These are phyloP conservation scores for Tridacna crocea DNA, from an alignment of 2,888 invertebrate species.

Conservation along the genomic window DNA sequence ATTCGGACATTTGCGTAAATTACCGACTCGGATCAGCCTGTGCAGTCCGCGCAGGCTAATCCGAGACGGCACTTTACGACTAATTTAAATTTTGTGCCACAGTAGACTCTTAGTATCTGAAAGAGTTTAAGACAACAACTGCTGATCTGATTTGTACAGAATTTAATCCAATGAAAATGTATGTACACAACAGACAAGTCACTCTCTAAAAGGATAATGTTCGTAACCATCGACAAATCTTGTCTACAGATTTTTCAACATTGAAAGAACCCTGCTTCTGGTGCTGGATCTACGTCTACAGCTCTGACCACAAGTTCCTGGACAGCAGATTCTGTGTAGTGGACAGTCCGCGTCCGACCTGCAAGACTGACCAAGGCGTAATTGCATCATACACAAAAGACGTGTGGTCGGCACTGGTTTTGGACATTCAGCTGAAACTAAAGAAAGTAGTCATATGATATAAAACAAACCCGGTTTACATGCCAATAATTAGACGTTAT, in stretches of 20 bases:
- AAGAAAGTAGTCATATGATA: background rate
- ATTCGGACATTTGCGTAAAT: no score
- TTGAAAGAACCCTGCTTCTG: constrained; percentile 38
- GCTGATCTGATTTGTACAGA: no score
- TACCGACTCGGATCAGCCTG: no score
- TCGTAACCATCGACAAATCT: no score
- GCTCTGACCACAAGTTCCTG: constrained; percentile 42
- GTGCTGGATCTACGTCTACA: constrained; percentile 37
- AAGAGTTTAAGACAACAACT: no score
- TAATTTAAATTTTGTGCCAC: no score
- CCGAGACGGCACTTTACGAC: no score
- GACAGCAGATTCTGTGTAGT: constrained; percentile 44
- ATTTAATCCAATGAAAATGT: no score
- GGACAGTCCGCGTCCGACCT: constrained; percentile 37
- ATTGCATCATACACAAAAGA: constrained; percentile 37
- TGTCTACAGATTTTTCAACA: constrained; percentile 9
- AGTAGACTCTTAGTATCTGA: no score
- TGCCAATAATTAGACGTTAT: background rate
- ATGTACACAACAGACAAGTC: no score
- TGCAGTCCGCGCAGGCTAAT: no score
- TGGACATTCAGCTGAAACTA: constrained; percentile 45
- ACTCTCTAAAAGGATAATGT: no score
- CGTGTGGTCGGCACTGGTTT: constrained; percentile 10
- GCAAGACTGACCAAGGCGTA: constrained; percentile 21
- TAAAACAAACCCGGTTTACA: background rate